Conservation (phyloP, 2,113 vertebrate species). For the Rhinichthys klamathensis region DNA sequence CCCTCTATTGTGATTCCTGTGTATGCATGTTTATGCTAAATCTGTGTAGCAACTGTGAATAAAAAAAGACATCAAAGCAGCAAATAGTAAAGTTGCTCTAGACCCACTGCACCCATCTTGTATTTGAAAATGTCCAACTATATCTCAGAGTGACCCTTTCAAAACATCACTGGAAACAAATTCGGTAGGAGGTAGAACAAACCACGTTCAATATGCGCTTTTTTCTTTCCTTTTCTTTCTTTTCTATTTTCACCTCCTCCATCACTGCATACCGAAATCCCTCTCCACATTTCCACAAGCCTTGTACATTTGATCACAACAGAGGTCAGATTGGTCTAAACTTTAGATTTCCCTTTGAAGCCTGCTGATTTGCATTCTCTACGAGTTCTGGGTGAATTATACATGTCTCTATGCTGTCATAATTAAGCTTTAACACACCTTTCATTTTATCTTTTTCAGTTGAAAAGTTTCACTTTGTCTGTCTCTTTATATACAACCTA, state of each 20-base stretch:
- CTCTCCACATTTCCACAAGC: slow-evolving; percentile 23
- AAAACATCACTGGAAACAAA: neutral
- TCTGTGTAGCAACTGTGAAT: neutral
- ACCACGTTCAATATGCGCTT: neutral
- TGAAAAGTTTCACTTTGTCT: slow-evolving; percentile 1
- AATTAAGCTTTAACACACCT: slow-evolving; percentile 33
- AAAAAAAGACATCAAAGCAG: neutral
- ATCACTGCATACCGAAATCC: neutral
- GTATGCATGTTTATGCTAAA: neutral
- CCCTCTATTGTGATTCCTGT: neutral
- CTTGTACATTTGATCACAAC: slow-evolving; percentile 36
- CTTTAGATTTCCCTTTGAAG: slow-evolving; percentile 50
- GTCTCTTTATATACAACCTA: neutral
- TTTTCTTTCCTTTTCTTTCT: neutral
- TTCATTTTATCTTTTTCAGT: slow-evolving; percentile 40
- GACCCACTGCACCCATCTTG: neutral
- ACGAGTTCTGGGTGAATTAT: slow-evolving; percentile 57
- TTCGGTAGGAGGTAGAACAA: slow-evolving; percentile 15
- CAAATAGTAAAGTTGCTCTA: neutral
- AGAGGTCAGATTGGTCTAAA: slow-evolving; percentile 30
- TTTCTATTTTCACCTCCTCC: slow-evolving; percentile 1
- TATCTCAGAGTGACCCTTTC: neutral
- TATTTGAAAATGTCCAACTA: neutral
- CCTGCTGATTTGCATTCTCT: slow-evolving; percentile 53
- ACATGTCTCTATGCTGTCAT: slow-evolving; percentile 38